Evolutionary conservation across 2,113 vertebrate genomes (phyloP), one percentile per base, ranked within the genome.

Genomic region (Todiramphus chloris): DNA sequence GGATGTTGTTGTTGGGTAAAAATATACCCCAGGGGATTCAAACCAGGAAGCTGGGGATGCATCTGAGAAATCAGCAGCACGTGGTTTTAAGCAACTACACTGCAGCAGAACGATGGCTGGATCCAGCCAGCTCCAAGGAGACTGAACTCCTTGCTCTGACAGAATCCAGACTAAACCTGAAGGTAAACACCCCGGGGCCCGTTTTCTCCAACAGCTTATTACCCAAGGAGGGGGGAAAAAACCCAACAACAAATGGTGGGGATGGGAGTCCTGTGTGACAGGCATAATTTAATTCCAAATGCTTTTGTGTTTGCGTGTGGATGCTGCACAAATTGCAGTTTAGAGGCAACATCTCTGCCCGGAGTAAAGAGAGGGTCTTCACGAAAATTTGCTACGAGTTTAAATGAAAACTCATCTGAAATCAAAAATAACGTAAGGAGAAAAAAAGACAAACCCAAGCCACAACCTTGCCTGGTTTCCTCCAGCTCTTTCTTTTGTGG

Each of bases 301-400:
- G 13, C 66, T 31, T 44, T 64, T 0, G 1, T 4, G 8, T 66
- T 33, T 44, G 33, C 16, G 37, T 0, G 1, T 2, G 23, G 48
- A 59, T 37, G 14, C 14, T 2, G 16, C 1, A 1, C n/a, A 76
- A 72, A 53, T 27, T 4, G n/a, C 15, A 5, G 10, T 74, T 55
- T 31, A 39, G n/a, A 78, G 59, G 60, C 12, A 64, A 24, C 23
- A 13, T 2, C 37, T 41, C 37, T 18, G 23, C n/a, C 44, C n/a
- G 51, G 25, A 48, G 6, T 10, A 51, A 56, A 16, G 13, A 16
- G 16, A 10, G 31, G 51, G 85, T 19, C 58, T 60, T 75, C 60
- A 37, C 17, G 25, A 35, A 23, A 58, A 37, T 16, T 8, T 33
- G 37, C 43, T n/a, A 25, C 7, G 35, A 62, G 35, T 39, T 33